A percentile compares a stretch with the other conserved stretches of the same genome.
Evolutionary conservation across 2,888 invertebrate species (phyloP).

Genomic region (Agrilus mali): DNA sequence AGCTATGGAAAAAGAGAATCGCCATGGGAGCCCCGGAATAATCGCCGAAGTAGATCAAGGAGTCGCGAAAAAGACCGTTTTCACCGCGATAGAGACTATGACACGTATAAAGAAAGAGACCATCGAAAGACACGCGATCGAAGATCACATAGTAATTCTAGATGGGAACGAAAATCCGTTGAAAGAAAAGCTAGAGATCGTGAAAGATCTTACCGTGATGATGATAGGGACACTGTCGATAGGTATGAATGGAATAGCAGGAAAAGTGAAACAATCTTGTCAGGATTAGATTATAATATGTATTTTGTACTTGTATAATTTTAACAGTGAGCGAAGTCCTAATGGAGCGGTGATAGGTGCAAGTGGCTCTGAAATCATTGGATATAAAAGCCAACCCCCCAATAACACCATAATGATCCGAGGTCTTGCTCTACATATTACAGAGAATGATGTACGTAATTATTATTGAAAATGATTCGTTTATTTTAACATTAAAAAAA

Average conservation of each 20-base stretch:
- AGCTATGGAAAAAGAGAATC: conserved; percentile 23
- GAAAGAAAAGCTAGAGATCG: conserved; percentile 27
- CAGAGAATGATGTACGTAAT: conserved; percentile 59
- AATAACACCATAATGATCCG: conserved; percentile 63
- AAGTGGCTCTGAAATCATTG: conserved; percentile 34
- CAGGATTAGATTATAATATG: neutral
- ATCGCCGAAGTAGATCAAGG: conserved; percentile 23
- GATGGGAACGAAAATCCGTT: conserved; percentile 31
- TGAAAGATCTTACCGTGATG: conserved; percentile 29
- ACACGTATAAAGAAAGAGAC: conserved; percentile 24
- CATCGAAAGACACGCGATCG: conserved; percentile 23
- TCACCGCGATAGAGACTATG: conserved; percentile 23
- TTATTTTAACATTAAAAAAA: neutral
- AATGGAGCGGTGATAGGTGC: conserved; percentile 31
- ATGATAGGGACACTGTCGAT: conserved; percentile 33
- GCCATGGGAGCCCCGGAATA: conserved; percentile 17
- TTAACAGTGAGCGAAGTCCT: conserved; percentile 32
- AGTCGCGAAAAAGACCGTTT: conserved; percentile 25
- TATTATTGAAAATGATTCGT: neutral
- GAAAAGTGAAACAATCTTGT: neutral
- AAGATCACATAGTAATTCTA: conserved; percentile 26
- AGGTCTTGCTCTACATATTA: conserved; percentile 60
- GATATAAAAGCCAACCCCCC: conserved; percentile 35
- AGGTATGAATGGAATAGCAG: conserved; percentile 23
- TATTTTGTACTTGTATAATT: conserved; percentile 11